phyloP scores from a whole-genome alignment of 2,888 invertebrate species.

The Stegophylla sp. region DNA sequence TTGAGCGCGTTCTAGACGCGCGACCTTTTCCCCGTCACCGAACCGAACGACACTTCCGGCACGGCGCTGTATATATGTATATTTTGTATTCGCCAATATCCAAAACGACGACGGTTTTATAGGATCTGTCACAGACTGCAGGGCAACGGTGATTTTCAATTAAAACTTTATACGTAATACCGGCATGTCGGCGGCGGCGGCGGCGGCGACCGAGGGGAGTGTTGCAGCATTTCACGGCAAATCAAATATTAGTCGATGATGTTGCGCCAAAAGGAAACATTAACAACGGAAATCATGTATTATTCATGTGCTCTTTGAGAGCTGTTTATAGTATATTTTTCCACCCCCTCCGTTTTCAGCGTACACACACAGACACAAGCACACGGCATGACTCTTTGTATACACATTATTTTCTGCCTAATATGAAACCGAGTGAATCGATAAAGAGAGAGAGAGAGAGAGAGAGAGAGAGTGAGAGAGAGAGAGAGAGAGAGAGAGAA shows the following conservation, averaged over 20 bases:
- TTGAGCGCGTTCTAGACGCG: background rate
- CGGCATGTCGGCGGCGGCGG: background rate
- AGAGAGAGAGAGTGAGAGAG: too few relatives aligned
- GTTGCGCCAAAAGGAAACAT: constrained; percentile 49
- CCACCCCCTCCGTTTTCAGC: background rate
- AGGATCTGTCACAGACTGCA: constrained; percentile 10
- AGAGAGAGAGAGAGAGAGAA: too few relatives aligned
- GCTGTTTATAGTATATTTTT: constrained; percentile 43
- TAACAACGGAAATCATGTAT: constrained; percentile 54
- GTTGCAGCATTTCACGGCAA: constrained; percentile 25
- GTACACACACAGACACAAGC: background rate
- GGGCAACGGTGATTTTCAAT: constrained; percentile 35
- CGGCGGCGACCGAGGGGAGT: too few relatives aligned
- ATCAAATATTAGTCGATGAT: constrained; percentile 54
- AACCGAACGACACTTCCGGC: background rate
- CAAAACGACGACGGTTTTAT: constrained; percentile 13
- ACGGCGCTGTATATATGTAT: background rate
- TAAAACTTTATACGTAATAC: constrained; percentile 43
- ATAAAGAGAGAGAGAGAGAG: too few relatives aligned
- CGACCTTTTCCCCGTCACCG: too few relatives aligned
- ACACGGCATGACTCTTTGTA: background rate
- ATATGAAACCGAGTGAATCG: constrained; percentile 54
- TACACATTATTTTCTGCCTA: constrained; percentile 39
- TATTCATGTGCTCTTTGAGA: constrained; percentile 41
- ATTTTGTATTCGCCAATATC: background rate